Evolutionary conservation across 2,888 invertebrate species (phyloP).

Genomic region (Leucophora obtusa): DNA sequence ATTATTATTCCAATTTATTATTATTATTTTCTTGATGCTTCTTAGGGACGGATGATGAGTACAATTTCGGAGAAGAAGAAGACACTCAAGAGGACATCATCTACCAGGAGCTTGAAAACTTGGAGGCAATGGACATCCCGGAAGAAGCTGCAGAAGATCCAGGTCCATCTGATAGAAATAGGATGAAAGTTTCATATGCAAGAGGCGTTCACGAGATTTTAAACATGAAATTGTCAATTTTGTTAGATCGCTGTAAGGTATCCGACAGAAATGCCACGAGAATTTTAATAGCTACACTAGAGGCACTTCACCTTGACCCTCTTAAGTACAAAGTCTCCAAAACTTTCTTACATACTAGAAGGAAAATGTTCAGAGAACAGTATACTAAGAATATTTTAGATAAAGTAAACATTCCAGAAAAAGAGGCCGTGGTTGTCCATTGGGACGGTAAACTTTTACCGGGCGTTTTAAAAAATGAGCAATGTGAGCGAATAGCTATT

Average conservation of each 20-base stretch:
- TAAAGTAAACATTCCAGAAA: background rate
- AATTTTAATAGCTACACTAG: background rate
- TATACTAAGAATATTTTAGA: background rate
- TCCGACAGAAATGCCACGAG: background rate
- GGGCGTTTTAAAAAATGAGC: constrained; percentile 8
- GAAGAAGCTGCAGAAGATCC: constrained; percentile 24
- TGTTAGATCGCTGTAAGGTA: constrained; percentile 18
- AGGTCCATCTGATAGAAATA: constrained; percentile 5
- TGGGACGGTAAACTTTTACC: too few relatives aligned
- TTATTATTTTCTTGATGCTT: background rate
- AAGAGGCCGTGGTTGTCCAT: constrained; percentile 11
- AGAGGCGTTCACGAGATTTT: constrained; percentile 18
- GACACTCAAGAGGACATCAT: too few relatives aligned
- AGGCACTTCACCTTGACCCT: too few relatives aligned
- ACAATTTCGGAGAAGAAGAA: too few relatives aligned
- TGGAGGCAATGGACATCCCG: too few relatives aligned
- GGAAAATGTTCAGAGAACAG: constrained; percentile 15
- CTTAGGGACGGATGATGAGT: constrained; percentile 8
- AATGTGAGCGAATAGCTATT: background rate
- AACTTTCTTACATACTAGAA: too few relatives aligned
- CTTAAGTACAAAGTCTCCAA: too few relatives aligned
- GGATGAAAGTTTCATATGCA: constrained; percentile 21
- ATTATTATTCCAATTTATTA: background rate
- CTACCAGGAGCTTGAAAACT: too few relatives aligned
- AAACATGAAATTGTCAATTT: too few relatives aligned